Evolutionary conservation across 2,888 invertebrate genomes (phyloP).

Genomic region (Romanomermis culicivorax): DNA sequence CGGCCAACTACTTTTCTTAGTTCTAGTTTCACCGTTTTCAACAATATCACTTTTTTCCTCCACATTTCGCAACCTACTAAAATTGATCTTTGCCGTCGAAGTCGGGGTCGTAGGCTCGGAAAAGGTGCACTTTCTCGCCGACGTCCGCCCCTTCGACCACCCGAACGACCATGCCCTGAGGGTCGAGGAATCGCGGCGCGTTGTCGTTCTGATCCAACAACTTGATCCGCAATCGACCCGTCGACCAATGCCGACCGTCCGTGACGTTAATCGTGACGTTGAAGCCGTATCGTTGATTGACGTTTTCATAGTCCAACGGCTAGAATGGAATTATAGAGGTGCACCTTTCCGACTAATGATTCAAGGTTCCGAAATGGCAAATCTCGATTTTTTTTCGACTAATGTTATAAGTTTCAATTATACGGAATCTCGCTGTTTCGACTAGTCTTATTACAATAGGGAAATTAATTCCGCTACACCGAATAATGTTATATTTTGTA

Average conservation of each 20-base stretch:
- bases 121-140: constrained; percentile 70
- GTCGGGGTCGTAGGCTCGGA: constrained; percentile 85
- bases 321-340: too few species aligned
- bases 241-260: constrained; percentile 87
- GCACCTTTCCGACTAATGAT: too few species aligned
- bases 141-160: constrained; percentile 71
- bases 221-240: constrained; percentile 79
- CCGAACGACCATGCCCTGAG: constrained; percentile 56
- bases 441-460: too few species aligned
- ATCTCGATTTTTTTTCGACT: too few species aligned
- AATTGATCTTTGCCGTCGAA: constrained; percentile 46
- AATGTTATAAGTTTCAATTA: too few species aligned
- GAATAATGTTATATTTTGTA: too few species aligned
- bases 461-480: too few species aligned
- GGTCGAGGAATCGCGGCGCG: constrained; percentile 77
- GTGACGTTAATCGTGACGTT: constrained; percentile 52
- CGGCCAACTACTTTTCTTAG: too few species aligned
- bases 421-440: too few species aligned
- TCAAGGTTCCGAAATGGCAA: too few species aligned
- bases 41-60: too few species aligned
- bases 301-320: constrained; percentile 80
- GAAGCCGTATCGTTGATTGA: constrained; percentile 79
- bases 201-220: constrained; percentile 90
- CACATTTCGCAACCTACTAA: constrained; percentile 16
- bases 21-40: too few species aligned